phyloP scores from a whole-genome alignment of 2,797 vertebrate genomes.

The Trachops cirrhosus region DNA sequence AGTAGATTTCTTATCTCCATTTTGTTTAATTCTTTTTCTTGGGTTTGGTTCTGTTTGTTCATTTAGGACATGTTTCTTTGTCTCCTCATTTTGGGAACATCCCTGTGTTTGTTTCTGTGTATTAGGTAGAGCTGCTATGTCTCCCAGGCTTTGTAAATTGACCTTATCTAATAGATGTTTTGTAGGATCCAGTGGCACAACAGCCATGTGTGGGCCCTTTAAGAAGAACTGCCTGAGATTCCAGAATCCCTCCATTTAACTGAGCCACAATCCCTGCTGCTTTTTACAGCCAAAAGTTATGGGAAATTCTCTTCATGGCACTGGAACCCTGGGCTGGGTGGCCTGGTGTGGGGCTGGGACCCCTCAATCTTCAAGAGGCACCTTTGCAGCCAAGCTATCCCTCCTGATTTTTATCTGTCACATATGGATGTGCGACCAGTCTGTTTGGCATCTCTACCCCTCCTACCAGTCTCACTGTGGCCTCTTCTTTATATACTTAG shows the following conservation, averaged over 20 bases:
- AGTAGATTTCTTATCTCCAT: not conserved
- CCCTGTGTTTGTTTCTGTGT: not conserved
- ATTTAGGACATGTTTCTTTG: not conserved
- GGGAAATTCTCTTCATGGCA: not conserved
- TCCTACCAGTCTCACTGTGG: not conserved
- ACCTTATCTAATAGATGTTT: not conserved
- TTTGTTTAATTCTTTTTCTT: not conserved
- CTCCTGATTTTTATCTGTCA: not conserved
- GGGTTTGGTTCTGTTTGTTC: not conserved
- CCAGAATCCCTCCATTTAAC: not conserved
- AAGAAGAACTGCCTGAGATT: not conserved
- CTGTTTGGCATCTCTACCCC: not conserved
- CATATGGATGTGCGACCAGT: not conserved
- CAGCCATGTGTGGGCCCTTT: not conserved
- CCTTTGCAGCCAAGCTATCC: not conserved
- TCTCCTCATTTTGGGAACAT: not conserved
- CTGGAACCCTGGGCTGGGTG: not conserved
- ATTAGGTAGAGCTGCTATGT: not conserved
- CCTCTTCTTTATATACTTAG: not conserved
- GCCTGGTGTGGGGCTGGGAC: not conserved
- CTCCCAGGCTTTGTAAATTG: too few species aligned
- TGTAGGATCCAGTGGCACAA: not conserved
- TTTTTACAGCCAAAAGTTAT: not conserved
- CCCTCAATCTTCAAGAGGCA: not conserved
- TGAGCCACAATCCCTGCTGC: not conserved